A percentile compares a stretch with the other conserved stretches of the same genome.
phyloP scores from a whole-genome alignment of 2,113 vertebrate genomes.

The Microtus richardsoni region DNA sequence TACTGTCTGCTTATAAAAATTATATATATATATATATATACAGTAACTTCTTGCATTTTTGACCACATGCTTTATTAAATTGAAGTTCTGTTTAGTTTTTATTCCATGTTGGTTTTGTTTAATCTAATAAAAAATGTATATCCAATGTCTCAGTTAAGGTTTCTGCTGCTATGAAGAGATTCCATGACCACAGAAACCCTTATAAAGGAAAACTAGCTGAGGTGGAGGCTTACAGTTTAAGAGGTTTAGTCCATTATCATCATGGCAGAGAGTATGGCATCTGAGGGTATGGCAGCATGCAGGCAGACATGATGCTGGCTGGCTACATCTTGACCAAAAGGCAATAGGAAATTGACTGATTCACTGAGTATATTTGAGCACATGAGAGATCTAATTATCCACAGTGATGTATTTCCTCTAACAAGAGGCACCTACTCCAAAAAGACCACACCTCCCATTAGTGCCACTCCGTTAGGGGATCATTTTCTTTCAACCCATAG shows the following conservation, averaged over 20 bases:
- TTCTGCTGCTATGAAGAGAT: background rate
- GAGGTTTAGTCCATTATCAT: background rate
- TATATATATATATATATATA: background rate
- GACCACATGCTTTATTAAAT: background rate
- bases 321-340: background rate
- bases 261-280: background rate
- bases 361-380: background rate
- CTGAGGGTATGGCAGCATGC: background rate
- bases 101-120: background rate
- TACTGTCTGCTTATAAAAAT: too few species aligned
- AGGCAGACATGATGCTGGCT: background rate
- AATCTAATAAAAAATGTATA: background rate
- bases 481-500: background rate
- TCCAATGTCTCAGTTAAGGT: background rate
- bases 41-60: background rate
- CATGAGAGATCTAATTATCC: background rate
- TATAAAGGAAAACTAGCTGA: background rate
- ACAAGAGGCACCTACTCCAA: background rate
- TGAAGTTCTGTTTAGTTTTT: background rate
- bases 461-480: background rate
- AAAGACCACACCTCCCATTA: background rate
- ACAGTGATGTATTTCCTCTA: background rate
- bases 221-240: background rate
- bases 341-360: background rate
- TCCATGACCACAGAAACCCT: background rate